These are phyloP conservation scores for Empidonax alnorum DNA, from an alignment of 2,113 vertebrate genomes.

Conservation along the genomic window DNA sequence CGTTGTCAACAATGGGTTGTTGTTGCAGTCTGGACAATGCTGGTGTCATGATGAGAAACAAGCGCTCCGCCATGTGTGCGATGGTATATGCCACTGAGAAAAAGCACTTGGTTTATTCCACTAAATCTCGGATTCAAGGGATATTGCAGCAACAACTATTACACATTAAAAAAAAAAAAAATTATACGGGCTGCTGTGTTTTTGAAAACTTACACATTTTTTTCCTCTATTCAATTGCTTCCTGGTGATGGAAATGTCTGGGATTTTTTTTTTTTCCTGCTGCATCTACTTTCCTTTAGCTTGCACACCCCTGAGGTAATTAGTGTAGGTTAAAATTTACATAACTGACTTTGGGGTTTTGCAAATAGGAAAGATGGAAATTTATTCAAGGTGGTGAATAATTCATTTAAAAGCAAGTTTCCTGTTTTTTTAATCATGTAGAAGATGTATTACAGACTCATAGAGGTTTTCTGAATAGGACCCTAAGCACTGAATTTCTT, in stretches of 20 bases:
- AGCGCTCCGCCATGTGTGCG: background rate
- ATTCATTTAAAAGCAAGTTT: constrained; percentile 68
- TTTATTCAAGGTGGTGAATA: constrained; percentile 64
- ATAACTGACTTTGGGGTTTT: constrained; percentile 65
- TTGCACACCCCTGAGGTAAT: constrained; percentile 56
- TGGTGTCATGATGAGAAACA: constrained; percentile 2
- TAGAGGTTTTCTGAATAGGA: constrained; percentile 56
- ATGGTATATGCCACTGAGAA: background rate
- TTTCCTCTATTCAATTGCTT: constrained; percentile 56
- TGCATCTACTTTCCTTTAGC: constrained; percentile 39
- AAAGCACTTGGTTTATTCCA: background rate
- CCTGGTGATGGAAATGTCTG: constrained; percentile 51
- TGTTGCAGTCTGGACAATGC: constrained; percentile 4
- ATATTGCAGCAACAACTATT: background rate
- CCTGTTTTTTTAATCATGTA: constrained; percentile 52
- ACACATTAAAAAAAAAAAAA: background rate
- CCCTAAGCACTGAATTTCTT: constrained; percentile 51
- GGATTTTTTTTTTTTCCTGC: constrained; percentile 2
- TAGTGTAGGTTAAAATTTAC: constrained; percentile 69
- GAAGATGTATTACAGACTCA: constrained; percentile 59
- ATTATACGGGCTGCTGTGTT: background rate
- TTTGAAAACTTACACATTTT: constrained; percentile 50
- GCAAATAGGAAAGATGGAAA: constrained; percentile 64
- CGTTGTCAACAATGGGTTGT: background rate
- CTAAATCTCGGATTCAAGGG: constrained; percentile 1